These are phyloP conservation scores for Tauraco hartlaubi DNA, from an alignment of 2,797 vertebrate genomes.

Conservation along the genomic window DNA sequence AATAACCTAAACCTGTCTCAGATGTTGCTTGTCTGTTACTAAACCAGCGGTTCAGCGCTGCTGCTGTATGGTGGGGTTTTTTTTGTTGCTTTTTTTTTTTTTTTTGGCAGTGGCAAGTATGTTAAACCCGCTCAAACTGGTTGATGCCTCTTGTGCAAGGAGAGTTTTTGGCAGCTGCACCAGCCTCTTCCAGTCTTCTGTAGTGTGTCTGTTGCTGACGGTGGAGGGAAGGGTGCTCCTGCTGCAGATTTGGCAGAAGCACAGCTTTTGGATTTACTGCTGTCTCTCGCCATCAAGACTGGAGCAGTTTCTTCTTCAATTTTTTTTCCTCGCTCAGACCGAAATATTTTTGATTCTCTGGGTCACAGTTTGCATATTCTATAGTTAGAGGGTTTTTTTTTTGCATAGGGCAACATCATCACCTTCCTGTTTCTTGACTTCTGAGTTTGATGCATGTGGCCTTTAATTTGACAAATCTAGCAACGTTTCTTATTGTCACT, in stretches of 20 bases:
- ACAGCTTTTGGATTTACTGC: neutral
- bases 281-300: neutral
- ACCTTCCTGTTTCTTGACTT: neutral
- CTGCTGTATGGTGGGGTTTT: neutral
- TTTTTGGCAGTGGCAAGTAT: neutral
- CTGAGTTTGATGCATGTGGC: neutral
- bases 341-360: neutral
- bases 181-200: neutral
- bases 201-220: neutral
- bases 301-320: neutral
- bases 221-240: neutral
- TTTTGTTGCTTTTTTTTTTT: neutral
- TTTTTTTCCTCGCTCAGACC: neutral
- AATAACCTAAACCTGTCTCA: neutral
- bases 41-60: neutral
- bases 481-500: neutral
- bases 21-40: neutral
- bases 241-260: neutral
- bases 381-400: neutral
- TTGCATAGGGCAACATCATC: neutral
- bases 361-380: neutral
- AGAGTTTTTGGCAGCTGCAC: neutral
- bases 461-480: neutral
- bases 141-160: neutral
- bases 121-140: neutral